Base-by-base conservation (phyloP, 2,888 invertebrate genomes). In the Ceramica pisi region DNA sequence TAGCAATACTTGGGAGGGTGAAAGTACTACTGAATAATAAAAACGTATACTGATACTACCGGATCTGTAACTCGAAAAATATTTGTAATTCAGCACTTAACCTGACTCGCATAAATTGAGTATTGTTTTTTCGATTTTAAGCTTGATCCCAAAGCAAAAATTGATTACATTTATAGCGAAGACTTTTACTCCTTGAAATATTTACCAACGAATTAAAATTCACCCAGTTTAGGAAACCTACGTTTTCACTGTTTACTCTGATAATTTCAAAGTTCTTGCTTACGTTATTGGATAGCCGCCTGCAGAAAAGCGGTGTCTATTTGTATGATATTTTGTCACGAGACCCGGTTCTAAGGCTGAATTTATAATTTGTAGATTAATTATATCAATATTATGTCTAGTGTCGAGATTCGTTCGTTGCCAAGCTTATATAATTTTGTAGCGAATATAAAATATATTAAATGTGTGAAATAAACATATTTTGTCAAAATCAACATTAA, bases 401-500 rank as follows among this genome's bases (percentile, higher is more conserved):
- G 10, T 50, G 2, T 1, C 26, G 26, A 53, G 1, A 35, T 61
- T 12, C n/a, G 14, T 71, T 31, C 12, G 41, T 19, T 41, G 48
- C 9, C 26, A 41, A 12, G 31, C 31, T 51, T 60, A 69, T 71
- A 73, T 31, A 62, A 44, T 23, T 60, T 31, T 70, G 55, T 23
- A 44, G 48, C 16, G 19, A 55, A 53, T 53, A 44, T 64, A 74
- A 74, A 62, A 46, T 53, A 67, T 71, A 41, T 46, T 48, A 63
- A 71, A 71, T 63, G 16, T 66, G 21, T 55, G 53, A 57, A 67
- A 69, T 53, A 72, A 81, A 72, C 35, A 71, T 75, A 78, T 75
- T 80, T 71, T 67, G 50, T 74, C 26, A 66, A 74, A 75, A 72
- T 73, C 31, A 80, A 74, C 16, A 68, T 69, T 57, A 69, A 80